phyloP scores from a whole-genome alignment of 2,888 invertebrate species.

The Sturmia bella region DNA sequence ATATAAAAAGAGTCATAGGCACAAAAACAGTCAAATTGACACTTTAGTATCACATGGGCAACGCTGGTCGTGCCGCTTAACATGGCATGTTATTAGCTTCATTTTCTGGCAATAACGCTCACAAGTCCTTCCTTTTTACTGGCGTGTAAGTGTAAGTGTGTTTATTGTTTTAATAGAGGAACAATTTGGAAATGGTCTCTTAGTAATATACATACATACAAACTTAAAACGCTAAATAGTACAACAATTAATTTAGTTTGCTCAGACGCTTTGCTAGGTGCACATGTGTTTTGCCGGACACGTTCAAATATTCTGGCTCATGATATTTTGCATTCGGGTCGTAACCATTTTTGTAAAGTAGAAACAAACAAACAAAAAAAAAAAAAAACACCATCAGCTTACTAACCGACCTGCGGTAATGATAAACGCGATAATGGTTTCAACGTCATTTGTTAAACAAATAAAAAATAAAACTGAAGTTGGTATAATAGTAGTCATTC shows the following conservation, averaged over 20 bases:
- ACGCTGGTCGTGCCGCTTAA: too few relatives aligned
- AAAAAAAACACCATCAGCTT: conserved; percentile 44
- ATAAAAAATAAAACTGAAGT: conserved; percentile 24
- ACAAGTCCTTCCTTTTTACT: conserved; percentile 25
- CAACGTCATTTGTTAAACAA: conserved; percentile 50
- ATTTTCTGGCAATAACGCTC: background rate
- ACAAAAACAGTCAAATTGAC: too few relatives aligned
- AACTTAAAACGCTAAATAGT: conserved; percentile 10
- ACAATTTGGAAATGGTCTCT: conserved; percentile 44
- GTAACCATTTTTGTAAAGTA: conserved; percentile 61
- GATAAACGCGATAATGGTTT: conserved; percentile 65
- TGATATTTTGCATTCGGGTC: conserved; percentile 64
- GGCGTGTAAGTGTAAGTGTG: background rate
- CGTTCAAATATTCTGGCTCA: conserved; percentile 21
- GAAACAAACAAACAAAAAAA: conserved; percentile 48
- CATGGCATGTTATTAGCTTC: background rate
- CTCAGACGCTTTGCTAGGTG: conserved; percentile 54
- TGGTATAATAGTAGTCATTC: background rate
- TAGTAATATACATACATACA: conserved; percentile 23
- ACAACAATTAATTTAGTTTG: conserved; percentile 55
- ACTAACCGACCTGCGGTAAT: conserved; percentile 67
- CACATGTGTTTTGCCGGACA: background rate
- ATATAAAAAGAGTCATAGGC: too few relatives aligned
- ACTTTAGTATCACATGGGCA: too few relatives aligned
- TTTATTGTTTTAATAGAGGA: conserved; percentile 14